Conservation (phyloP, 2,797 vertebrate species). For the Scyliorhinus canicula region DNA sequence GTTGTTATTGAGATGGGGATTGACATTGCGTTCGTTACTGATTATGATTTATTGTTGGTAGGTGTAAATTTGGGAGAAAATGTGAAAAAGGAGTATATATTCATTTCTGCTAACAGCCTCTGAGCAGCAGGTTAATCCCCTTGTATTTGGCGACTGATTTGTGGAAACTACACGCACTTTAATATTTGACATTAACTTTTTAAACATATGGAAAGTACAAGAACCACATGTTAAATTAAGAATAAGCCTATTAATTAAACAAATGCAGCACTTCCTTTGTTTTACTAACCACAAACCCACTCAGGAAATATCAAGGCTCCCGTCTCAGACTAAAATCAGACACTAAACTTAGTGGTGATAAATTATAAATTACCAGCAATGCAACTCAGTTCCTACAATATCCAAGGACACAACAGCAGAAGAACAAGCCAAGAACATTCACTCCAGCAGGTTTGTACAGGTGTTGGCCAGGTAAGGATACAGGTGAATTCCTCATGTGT, state of each 20-base stretch:
- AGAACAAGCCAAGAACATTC: neutral
- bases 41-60: too few relatives aligned
- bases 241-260: conserved; percentile 22
- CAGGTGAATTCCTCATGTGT: neutral
- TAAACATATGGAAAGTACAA: neutral
- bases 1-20: too few relatives aligned
- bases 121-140: neutral
- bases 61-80: too few relatives aligned
- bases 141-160: neutral
- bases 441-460: neutral
- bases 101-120: neutral
- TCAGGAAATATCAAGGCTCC: neutral
- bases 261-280: neutral
- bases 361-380: conserved; percentile 3
- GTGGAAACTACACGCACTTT: neutral
- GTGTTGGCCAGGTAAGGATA: neutral
- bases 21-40: too few relatives aligned
- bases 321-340: neutral
- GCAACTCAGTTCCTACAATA: neutral
- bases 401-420: neutral
- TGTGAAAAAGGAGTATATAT: too few relatives aligned
- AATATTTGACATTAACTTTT: neutral
- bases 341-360: neutral
- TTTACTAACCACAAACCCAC: conserved; percentile 17
- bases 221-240: neutral